Conservation (phyloP, 2,113 vertebrate genomes). For the Ceyx cyanopectus region DNA sequence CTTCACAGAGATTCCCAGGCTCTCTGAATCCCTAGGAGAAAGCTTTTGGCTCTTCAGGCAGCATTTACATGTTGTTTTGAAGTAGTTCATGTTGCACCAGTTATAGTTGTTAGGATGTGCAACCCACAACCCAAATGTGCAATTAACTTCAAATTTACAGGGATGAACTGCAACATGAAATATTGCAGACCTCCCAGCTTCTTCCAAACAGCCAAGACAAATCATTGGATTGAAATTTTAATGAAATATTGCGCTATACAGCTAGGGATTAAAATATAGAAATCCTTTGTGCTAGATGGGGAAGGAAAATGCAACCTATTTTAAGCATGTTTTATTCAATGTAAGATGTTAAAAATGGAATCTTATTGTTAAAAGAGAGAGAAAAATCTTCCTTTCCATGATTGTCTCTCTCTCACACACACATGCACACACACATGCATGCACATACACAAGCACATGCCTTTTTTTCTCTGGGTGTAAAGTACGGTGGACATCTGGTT, state of each 20-base stretch:
- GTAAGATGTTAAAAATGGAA: not conserved
- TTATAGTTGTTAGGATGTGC: not conserved
- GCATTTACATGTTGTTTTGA: not conserved
- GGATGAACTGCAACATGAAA: not conserved
- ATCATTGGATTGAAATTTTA: not conserved
- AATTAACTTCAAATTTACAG: not conserved
- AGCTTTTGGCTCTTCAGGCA: not conserved
- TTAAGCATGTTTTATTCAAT: not conserved
- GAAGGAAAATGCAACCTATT: not conserved
- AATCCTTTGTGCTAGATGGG: not conserved
- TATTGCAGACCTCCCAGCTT: slow-evolving; percentile 12
- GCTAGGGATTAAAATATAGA: not conserved
- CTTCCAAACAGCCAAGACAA: not conserved
- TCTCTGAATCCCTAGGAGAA: not conserved
- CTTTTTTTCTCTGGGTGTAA: not conserved
- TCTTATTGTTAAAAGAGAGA: not conserved
- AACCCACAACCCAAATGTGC: not conserved
- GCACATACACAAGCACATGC: accelerated
- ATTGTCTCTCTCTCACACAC: not conserved
- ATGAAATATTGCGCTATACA: not conserved
- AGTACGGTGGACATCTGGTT: slow-evolving; percentile 38
- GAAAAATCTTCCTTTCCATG: not conserved
- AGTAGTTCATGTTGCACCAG: not conserved
- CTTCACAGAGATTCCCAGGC: not conserved
- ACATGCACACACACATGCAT: too few relatives aligned